A percentile compares a stretch with the other conserved stretches of the same genome.
Conservation (phyloP, 1,140 invertebrate species). For the Cotesia typhae region DNA sequence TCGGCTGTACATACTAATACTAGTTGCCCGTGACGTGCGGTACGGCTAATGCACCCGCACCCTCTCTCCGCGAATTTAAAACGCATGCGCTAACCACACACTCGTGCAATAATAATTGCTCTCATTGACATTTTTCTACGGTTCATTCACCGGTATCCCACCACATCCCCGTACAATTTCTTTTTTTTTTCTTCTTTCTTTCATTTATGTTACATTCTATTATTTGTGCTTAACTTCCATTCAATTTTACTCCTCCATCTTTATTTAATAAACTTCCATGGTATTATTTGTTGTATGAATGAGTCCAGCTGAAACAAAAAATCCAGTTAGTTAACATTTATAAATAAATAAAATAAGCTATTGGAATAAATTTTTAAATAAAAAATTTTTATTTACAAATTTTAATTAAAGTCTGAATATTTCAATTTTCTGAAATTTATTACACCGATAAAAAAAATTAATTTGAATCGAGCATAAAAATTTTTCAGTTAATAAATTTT, state of each 20-base stretch:
- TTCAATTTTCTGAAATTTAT: too few relatives aligned
- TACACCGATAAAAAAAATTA: too few relatives aligned
- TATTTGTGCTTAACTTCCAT: neutral
- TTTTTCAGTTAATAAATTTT: too few relatives aligned
- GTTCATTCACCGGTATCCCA: constrained; percentile 54
- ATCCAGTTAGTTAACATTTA: too few relatives aligned
- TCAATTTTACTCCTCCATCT: neutral
- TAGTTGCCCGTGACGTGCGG: constrained; percentile 12
- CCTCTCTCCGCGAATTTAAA: constrained; percentile 30
- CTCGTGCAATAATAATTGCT: constrained; percentile 57
- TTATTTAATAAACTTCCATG: neutral
- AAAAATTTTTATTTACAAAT: too few relatives aligned
- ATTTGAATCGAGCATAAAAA: too few relatives aligned
- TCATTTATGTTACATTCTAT: constrained; percentile 5
- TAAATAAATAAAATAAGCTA: too few relatives aligned
- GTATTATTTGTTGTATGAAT: too few relatives aligned
- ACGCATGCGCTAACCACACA: constrained; percentile 39
- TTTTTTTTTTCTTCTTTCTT: constrained; percentile 12
- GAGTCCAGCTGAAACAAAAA: too few relatives aligned
- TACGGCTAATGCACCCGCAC: constrained; percentile 31
- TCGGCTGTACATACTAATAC: constrained; percentile 4
- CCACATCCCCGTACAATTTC: neutral
- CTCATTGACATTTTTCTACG: constrained; percentile 56
- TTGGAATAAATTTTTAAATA: too few relatives aligned
- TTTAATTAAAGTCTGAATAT: too few relatives aligned